Base-by-base conservation (phyloP, 2,797 vertebrate species). In the Labeo calbasu region DNA sequence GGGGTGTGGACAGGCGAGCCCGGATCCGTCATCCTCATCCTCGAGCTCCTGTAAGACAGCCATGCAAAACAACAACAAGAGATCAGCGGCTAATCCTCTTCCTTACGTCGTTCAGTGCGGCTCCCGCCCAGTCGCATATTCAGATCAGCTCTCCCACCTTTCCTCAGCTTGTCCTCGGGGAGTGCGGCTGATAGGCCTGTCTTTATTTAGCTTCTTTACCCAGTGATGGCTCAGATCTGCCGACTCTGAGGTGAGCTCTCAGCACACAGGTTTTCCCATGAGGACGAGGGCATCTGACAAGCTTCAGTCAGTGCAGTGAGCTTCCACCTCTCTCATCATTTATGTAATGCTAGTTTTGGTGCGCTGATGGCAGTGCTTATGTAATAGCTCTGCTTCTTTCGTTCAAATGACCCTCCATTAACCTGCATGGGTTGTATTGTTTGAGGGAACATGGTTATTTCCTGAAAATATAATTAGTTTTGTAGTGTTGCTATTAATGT, bases 181-280 rank as follows among this genome's bases (percentile, higher is more conserved):
- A 81, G 51, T 63, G 28, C 19, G 28, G 48, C 53, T 77, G 79
- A 82, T 82, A 79, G 66, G 76, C 66, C 68, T 88, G 88, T 93
- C 92, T 93, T 93, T 94, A 92, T 94, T 93, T 93, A 93, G 93
- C 88, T 78, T 81, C 79, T 86, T 91, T 90, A 91, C 90, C 69
- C 59, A 68, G 61, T 68, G 81, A 83, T 66, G 81, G 59, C 81
- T 69, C 69, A 75, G 59, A 77, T 70, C 82, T 23, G 14, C 28
- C 7, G 55, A 83, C 77, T 40, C 85, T 50, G 36, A 80, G 63
- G 81, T 80, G 51, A 80, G 69, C 40, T 79, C 51, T 73, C 46
- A 55, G 73, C 43, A 63, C 57, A 23, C 72, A 55, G 50, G 81
- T 83, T 83, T 77, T 79, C 69, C 69, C 68, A 12, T 55, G 69